phyloP scores from a whole-genome alignment of 2,888 invertebrate species.

The Cheilosia vernalis region DNA sequence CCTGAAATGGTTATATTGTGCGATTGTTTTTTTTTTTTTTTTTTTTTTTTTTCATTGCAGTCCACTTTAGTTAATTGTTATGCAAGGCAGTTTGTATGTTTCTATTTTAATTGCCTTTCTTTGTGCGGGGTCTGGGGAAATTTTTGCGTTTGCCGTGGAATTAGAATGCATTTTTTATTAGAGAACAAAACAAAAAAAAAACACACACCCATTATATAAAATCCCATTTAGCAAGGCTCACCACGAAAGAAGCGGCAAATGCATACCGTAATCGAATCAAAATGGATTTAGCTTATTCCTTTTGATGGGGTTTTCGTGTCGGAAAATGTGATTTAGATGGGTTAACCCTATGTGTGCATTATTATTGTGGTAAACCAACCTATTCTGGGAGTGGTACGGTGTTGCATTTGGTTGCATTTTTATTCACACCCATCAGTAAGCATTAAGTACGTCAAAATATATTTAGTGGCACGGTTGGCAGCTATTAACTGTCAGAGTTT shows the following conservation, averaged over 20 bases:
- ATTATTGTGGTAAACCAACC: neutral
- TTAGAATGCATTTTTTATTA: constrained; percentile 25
- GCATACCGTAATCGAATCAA: constrained; percentile 21
- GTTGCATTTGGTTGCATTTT: neutral
- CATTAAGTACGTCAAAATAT: neutral
- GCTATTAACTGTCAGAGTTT: no score
- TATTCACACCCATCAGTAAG: neutral
- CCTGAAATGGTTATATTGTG: constrained; percentile 35
- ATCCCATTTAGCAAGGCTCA: neutral
- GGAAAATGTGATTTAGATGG: constrained; percentile 32
- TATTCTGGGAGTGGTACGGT: neutral
- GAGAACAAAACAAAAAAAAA: neutral
- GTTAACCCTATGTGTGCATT: constrained; percentile 18
- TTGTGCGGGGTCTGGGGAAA: neutral
- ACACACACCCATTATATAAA: neutral
- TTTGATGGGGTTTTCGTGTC: constrained; percentile 42
- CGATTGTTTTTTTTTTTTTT: constrained; percentile 26
- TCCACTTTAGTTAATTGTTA: constrained; percentile 66
- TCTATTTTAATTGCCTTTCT: constrained; percentile 33
- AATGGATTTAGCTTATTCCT: constrained; percentile 41
- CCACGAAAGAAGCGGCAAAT: constrained; percentile 30
- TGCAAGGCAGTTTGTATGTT: constrained; percentile 33
- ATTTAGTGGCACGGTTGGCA: no score
- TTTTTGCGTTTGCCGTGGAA: constrained; percentile 3
- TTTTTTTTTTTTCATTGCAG: neutral